These are phyloP conservation scores for Atherinosoma microstoma DNA, from an alignment of 2,797 vertebrate species.

Conservation along the genomic window DNA sequence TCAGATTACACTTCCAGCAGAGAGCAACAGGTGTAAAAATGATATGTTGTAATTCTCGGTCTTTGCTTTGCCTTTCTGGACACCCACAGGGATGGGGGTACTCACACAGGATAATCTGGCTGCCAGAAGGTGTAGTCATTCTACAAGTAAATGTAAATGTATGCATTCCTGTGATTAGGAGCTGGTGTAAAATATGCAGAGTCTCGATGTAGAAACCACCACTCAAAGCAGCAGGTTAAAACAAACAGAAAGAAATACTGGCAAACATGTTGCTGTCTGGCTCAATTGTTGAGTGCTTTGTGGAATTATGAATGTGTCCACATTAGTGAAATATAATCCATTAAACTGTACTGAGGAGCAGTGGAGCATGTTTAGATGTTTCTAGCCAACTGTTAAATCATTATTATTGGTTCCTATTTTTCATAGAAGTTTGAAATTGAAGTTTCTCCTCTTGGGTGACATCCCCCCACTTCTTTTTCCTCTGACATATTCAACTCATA, in stretches of 20 bases:
- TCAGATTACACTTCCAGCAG: conserved; percentile 27
- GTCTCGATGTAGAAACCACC: conserved; percentile 25
- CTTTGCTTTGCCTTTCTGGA: conserved; percentile 37
- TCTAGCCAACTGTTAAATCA: conserved; percentile 66
- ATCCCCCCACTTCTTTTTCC: conserved; percentile 1
- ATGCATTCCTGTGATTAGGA: conserved; percentile 29
- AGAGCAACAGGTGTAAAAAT: conserved; percentile 43
- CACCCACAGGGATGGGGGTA: conserved; percentile 5
- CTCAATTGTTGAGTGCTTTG: conserved; percentile 28
- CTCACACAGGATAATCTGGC: background rate
- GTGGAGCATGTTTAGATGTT: conserved; percentile 55
- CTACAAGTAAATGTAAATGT: conserved; percentile 22
- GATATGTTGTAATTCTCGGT: conserved; percentile 27
- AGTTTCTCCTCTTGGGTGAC: conserved; percentile 22
- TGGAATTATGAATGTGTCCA: conserved; percentile 55
- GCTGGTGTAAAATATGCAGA: conserved; percentile 49
- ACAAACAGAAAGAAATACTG: conserved; percentile 55
- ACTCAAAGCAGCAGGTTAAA: conserved; percentile 54
- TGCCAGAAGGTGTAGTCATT: conserved; percentile 30
- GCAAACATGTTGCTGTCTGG: conserved; percentile 38
- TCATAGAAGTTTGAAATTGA: conserved; percentile 39
- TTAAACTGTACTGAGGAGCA: conserved; percentile 38
- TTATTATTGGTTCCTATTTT: conserved; percentile 56
- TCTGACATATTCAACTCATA: conserved; percentile 23
- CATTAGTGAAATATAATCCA: conserved; percentile 66